These are phyloP conservation scores for Rotaria sp. DNA, from an alignment of 2,888 invertebrate species.

Conservation along the genomic window DNA sequence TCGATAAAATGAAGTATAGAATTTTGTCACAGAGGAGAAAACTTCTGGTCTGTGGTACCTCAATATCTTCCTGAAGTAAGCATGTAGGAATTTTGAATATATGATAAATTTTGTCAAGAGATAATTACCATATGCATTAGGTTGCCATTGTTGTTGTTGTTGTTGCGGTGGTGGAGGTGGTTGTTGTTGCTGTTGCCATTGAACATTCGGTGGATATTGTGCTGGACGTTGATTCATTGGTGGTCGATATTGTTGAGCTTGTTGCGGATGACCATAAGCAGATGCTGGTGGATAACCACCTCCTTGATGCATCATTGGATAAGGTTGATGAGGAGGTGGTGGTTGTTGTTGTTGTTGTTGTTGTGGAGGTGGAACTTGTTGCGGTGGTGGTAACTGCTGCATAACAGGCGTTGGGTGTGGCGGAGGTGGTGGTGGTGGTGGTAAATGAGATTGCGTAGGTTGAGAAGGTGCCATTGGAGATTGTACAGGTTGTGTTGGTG, in stretches of 20 bases:
- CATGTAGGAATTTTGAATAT: no score
- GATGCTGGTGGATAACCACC: not conserved
- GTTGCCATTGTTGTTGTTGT: not conserved
- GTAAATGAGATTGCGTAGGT: not conserved
- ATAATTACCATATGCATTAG: not conserved
- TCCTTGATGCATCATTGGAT: not conserved
- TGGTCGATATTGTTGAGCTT: conserved; percentile 12
- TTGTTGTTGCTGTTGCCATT: conserved; percentile 1
- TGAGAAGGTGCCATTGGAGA: not conserved
- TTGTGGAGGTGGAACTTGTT: not conserved
- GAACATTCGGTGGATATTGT: conserved; percentile 6
- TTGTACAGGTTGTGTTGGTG: not conserved
- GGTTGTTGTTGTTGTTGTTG: not conserved
- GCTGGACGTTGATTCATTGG: not conserved
- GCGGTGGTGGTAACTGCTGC: not conserved
- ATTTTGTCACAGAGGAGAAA: no score
- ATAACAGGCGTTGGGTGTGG: not conserved
- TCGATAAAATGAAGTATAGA: no score
- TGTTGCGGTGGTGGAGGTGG: not conserved
- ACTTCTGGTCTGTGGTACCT: no score
- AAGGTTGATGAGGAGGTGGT: not conserved
- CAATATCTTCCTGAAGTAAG: no score
- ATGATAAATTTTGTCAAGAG: no score
- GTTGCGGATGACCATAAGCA: not conserved
- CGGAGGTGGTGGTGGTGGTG: not conserved